Evolutionary conservation across 2,113 vertebrate species (phyloP).

Genomic region (Osmerus mordax): DNA sequence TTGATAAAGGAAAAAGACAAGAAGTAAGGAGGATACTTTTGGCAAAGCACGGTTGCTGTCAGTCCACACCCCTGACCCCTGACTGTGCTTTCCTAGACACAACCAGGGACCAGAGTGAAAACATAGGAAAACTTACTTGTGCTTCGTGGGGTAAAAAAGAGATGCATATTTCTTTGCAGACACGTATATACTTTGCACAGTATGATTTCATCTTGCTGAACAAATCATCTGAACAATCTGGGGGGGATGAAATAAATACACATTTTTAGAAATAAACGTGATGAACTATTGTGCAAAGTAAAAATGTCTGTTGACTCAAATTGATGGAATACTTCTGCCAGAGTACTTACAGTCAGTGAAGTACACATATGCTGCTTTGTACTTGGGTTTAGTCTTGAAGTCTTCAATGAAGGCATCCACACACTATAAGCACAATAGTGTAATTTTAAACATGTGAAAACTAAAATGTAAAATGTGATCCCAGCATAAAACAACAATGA

Average conservation of each 20-base stretch:
- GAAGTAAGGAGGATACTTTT: no score
- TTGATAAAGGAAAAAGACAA: no score
- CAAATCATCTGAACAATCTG: constrained; percentile 88
- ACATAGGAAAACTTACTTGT: constrained; percentile 72
- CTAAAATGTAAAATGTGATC: neutral
- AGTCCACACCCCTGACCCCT: no score
- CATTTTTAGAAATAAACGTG: neutral
- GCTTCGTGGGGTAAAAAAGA: constrained; percentile 90
- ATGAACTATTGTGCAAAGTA: neutral
- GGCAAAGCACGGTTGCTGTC: no score
- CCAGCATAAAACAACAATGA: neutral
- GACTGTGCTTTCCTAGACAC: neutral
- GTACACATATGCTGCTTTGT: constrained; percentile 92
- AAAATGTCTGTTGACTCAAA: no score
- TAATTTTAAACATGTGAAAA: neutral
- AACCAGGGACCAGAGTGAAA: neutral
- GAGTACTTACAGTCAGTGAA: constrained; percentile 93
- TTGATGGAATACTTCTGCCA: no score
- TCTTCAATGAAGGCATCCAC: constrained; percentile 88
- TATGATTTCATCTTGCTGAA: constrained; percentile 87
- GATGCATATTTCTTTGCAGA: constrained; percentile 92
- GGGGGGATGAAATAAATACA: neutral
- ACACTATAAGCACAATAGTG: constrained; percentile 70
- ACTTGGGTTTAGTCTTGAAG: constrained; percentile 86
- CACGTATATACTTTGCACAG: constrained; percentile 84